Evolutionary conservation across 2,888 invertebrate species (phyloP), one percentile per base, ranked within the genome.

Genomic region (Lepeophtheirus nordmannii): DNA sequence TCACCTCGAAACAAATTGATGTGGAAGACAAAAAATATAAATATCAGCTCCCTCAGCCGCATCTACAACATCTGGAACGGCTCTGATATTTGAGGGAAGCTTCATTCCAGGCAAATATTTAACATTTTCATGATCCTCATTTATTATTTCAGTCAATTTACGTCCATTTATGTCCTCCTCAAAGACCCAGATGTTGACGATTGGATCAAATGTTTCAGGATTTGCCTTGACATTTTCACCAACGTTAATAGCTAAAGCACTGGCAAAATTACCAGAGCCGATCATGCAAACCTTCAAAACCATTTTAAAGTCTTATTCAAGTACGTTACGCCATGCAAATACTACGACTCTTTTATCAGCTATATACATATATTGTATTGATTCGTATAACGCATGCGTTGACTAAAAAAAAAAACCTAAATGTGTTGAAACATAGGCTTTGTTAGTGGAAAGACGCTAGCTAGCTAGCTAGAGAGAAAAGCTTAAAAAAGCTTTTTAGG

Each of bases 231-330:
- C 89, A 84, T 97, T 98, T 71, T 79, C 80, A 61, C 96, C 97
- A 69, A 97, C 86, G 74, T 98, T 93, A 79, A 94, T 94, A 9
- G 97, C 96, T 74, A 98, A 97, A 62, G 96, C 94, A 69, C 89
- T 85, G 78, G 71, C 76, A 73, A 38, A 68, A 77, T 90, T 90
- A 73, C 89, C 89, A 68, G 89, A 90, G 70, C 89, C 90, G 67
- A 90, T 82, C 75, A 90, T 89, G 79, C 89, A 89, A 70, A 89
- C 87, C 76, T 81, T 84, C 74, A 84, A 84, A 22, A 38, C 58
- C 17, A 46, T 46, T 14, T 17, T 46, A 17, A 46, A 5, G 8
- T 8, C 2, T 17, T 8, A 14, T 5, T 46, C 17, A 46, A 46
- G 53, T 17, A n/a, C 53, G 17, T 46, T n/a, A 46, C 7, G 7